Evolutionary conservation across 53 echinoderm and acorn worm genomes (phyloP).

Genomic region (Paracentrotus lividus): DNA sequence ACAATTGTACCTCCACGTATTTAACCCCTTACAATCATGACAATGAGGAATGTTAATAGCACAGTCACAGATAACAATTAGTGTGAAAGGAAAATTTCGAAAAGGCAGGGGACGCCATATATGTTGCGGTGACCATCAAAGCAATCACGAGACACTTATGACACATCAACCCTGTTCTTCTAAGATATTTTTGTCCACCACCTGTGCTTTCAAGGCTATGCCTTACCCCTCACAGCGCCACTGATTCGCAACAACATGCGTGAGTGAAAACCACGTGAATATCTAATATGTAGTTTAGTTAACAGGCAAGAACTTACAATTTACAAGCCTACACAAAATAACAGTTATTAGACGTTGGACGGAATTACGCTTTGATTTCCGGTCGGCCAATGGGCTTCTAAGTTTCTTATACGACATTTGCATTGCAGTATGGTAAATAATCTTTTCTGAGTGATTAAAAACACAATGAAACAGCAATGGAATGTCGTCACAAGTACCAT

Average conservation of each 20-base stretch:
- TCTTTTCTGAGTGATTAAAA: neutral
- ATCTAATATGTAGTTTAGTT: neutral
- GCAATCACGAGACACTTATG: neutral
- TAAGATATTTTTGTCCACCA: slow-evolving; percentile 14
- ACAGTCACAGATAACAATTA: neutral
- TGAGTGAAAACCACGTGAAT: neutral
- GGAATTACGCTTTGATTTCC: neutral
- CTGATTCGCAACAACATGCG: slow-evolving; percentile 58
- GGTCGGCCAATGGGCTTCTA: neutral
- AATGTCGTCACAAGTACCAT: neutral
- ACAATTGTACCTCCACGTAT: neutral
- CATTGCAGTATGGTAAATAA: slow-evolving; percentile 2
- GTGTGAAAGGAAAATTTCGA: neutral
- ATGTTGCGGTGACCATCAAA: neutral
- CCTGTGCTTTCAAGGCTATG: slow-evolving; percentile 31
- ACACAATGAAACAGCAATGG: neutral
- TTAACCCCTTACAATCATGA: neutral
- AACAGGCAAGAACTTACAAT: neutral
- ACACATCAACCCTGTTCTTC: neutral
- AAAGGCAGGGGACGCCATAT: neutral
- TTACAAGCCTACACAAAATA: neutral
- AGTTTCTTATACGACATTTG: slow-evolving; percentile 1
- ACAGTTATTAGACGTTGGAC: neutral
- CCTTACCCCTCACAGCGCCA: slow-evolving; percentile 46
- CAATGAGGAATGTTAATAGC: neutral